Percentiles rank a stretch among this genome's conserved stretches.
These are phyloP conservation scores for Sipha maydis DNA, from an alignment of 2,888 invertebrate genomes.

Conservation along the genomic window DNA sequence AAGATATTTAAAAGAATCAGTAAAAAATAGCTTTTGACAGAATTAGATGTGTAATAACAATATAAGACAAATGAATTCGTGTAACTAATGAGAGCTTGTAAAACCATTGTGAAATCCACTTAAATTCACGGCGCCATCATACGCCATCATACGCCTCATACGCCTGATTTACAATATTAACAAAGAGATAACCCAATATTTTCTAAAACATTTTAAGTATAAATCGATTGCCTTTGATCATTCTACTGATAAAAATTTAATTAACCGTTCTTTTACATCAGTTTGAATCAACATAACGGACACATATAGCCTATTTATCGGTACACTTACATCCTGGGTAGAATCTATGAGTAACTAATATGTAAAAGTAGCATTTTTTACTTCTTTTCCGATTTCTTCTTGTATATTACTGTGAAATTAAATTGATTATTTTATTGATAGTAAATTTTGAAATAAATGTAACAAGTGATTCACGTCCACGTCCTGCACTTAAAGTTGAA, in stretches of 20 bases:
- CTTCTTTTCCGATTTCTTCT: too few species aligned
- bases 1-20: slow-evolving; percentile 11
- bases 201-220: neutral
- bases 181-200: neutral
- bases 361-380: too few species aligned
- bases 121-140: neutral
- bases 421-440: too few species aligned
- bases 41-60: too few species aligned
- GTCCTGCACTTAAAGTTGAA: too few species aligned
- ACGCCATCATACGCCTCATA: too few species aligned
- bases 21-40: too few species aligned
- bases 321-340: too few species aligned
- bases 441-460: too few species aligned
- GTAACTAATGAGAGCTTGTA: slow-evolving; percentile 1
- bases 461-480: too few species aligned
- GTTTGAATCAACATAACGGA: slow-evolving; percentile 3
- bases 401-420: too few species aligned
- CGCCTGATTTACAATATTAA: slow-evolving; percentile 17
- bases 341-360: too few species aligned
- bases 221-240: slow-evolving; percentile 19
- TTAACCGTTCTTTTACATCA: neutral
- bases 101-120: neutral
- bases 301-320: neutral
- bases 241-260: neutral
- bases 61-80: neutral